These are phyloP conservation scores for Panurus biarmicus DNA, from an alignment of 2,113 vertebrate species.

Conservation along the genomic window DNA sequence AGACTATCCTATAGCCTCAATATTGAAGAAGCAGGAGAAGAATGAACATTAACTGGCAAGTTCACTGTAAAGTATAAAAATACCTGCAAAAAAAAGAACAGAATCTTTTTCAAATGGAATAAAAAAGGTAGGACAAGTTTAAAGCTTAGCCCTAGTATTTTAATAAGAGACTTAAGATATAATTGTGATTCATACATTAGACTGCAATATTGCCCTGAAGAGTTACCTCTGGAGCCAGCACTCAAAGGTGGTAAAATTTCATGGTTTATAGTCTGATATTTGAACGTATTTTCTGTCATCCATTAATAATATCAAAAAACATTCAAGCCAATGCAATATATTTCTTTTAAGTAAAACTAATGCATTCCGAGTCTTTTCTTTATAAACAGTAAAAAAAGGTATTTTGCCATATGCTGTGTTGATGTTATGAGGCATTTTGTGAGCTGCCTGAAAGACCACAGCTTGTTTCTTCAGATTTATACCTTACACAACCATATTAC, in stretches of 20 bases:
- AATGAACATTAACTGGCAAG: conserved; percentile 19
- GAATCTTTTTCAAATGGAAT: background rate
- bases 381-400: background rate
- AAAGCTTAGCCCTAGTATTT: background rate
- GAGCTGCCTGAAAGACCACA: background rate
- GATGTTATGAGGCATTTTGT: background rate
- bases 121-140: background rate
- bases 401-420: background rate
- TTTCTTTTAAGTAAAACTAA: background rate
- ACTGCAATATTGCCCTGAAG: background rate
- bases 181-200: background rate
- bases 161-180: background rate
- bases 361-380: background rate
- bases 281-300: background rate
- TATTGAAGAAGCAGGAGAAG: background rate
- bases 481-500: background rate
- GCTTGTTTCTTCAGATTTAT: background rate
- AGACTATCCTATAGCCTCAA: background rate
- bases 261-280: background rate
- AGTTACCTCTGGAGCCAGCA: background rate
- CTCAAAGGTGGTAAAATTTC: background rate
- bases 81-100: background rate
- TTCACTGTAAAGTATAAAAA: background rate
- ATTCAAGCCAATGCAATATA: background rate
- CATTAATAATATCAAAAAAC: background rate